phyloP scores from a whole-genome alignment of 2,797 vertebrate species.

The Acanthopagrus latus region DNA sequence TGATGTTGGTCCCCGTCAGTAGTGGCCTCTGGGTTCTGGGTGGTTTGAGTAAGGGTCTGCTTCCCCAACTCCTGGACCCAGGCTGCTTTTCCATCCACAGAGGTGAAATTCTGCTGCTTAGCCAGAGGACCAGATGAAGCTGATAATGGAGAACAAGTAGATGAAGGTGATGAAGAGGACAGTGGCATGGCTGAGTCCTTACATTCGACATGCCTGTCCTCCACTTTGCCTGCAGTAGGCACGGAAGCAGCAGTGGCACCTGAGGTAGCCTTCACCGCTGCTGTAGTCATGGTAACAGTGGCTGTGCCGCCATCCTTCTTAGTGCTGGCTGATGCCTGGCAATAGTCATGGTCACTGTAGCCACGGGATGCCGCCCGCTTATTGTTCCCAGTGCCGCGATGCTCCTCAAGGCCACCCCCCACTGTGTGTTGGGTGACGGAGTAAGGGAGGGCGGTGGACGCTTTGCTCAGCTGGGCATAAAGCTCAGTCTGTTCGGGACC shows the following conservation, averaged over 20 bases:
- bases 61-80: slow-evolving; percentile 64
- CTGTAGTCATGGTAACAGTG: slow-evolving; percentile 92
- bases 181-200: slow-evolving; percentile 89
- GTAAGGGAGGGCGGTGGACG: slow-evolving; percentile 86
- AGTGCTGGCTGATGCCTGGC: slow-evolving; percentile 92
- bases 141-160: slow-evolving; percentile 77
- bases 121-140: slow-evolving; percentile 83
- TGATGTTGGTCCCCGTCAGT: slow-evolving; percentile 64
- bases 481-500: slow-evolving; percentile 96
- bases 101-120: slow-evolving; percentile 86
- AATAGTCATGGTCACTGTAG: slow-evolving; percentile 99
- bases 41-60: slow-evolving; percentile 63
- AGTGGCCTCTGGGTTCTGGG: slow-evolving; percentile 66
- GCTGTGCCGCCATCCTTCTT: slow-evolving; percentile 88
- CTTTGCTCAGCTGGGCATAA: slow-evolving; percentile 95
- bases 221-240: slow-evolving; percentile 86
- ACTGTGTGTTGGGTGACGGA: slow-evolving; percentile 53
- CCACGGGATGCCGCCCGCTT: slow-evolving; percentile 90
- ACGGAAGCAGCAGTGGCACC: slow-evolving; percentile 70
- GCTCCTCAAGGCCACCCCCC: slow-evolving; percentile 88
- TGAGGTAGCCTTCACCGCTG: slow-evolving; percentile 90
- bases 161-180: slow-evolving; percentile 80
- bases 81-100: slow-evolving; percentile 85
- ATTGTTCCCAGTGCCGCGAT: slow-evolving; percentile 85
- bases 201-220: slow-evolving; percentile 91